A percentile compares a stretch with the other conserved stretches of the same genome.
Conservation (phyloP, 2,113 vertebrate species). For the Picathartes gymnocephalus region DNA sequence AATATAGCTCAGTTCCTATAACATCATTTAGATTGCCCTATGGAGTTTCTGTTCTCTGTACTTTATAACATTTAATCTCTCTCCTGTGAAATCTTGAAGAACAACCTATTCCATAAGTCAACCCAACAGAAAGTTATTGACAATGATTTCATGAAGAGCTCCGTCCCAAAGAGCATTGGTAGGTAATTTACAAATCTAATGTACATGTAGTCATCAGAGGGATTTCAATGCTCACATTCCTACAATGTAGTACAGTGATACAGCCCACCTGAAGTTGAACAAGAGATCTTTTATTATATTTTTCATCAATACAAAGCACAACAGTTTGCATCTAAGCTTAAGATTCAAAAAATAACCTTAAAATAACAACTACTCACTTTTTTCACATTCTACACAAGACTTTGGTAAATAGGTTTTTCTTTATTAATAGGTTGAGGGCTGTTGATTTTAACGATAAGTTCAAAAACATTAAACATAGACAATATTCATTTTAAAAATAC, state of each 20-base stretch:
- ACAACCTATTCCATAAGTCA: background rate
- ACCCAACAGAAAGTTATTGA: background rate
- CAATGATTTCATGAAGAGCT: background rate
- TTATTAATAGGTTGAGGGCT: background rate
- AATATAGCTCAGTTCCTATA: background rate
- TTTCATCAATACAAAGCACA: background rate
- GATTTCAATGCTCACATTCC: background rate
- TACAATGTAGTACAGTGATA: background rate
- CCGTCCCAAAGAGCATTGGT: background rate
- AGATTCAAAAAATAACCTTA: background rate
- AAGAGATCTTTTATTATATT: background rate
- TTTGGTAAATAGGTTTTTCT: background rate
- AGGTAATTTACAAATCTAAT: background rate
- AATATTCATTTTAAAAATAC: background rate
- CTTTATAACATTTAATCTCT: conserved; percentile 17
- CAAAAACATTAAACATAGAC: background rate
- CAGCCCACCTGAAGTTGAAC: background rate
- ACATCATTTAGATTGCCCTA: background rate
- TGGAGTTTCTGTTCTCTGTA: background rate
- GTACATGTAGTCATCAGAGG: background rate
- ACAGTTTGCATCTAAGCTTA: background rate
- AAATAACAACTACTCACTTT: background rate
- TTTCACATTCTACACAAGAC: background rate
- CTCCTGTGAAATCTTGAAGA: background rate
- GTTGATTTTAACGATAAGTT: background rate